phyloP scores from a whole-genome alignment of 2,113 vertebrate genomes.

The Spilogale gracilis region DNA sequence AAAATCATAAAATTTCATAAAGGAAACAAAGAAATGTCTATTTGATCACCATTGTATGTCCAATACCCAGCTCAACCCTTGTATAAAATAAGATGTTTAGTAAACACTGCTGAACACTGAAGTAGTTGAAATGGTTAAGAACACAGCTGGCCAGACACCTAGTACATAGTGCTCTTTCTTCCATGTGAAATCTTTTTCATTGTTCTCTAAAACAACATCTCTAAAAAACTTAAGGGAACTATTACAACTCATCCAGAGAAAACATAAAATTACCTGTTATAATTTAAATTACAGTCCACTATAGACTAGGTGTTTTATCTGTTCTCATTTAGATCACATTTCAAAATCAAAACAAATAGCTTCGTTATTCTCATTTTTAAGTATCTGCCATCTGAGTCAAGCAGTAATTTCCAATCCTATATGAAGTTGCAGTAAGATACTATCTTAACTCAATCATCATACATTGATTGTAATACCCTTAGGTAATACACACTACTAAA shows the following conservation, averaged over 20 bases:
- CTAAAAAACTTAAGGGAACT: neutral
- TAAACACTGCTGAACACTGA: neutral
- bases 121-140: neutral
- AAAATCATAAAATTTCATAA: slow-evolving; percentile 40
- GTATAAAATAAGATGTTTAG: neutral
- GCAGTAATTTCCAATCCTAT: neutral
- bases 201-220: slow-evolving; percentile 12
- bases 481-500: neutral
- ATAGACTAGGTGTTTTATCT: neutral
- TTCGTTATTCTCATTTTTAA: slow-evolving; percentile 1
- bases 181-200: neutral
- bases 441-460: neutral
- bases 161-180: neutral
- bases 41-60: neutral
- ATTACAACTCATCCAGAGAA: neutral
- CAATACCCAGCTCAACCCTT: neutral
- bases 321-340: slow-evolving; percentile 40
- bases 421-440: neutral
- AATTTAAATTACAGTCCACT: neutral
- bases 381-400: slow-evolving; percentile 42
- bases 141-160: neutral
- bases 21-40: slow-evolving; percentile 18
- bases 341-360: slow-evolving; percentile 21
- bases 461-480: neutral
- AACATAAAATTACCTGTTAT: neutral